These are phyloP conservation scores for Merluccius polli DNA, from an alignment of 2,797 vertebrate species.

Conservation along the genomic window DNA sequence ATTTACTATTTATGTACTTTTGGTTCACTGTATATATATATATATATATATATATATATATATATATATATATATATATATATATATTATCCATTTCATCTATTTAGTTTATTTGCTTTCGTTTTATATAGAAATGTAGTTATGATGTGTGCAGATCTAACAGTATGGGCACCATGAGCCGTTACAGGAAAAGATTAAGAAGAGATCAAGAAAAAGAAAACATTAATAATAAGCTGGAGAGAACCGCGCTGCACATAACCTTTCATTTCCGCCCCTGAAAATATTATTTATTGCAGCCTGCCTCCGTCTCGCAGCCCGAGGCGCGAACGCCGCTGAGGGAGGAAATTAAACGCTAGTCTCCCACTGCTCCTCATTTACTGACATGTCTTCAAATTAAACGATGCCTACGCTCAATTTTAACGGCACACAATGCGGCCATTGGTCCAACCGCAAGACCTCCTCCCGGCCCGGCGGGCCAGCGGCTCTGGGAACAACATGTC, in stretches of 20 bases:
- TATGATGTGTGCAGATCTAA: not conserved
- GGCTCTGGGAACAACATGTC: not conserved
- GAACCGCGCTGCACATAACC: not conserved
- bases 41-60: too few species aligned
- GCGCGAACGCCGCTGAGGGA: slow-evolving; percentile 32
- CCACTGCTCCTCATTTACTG: slow-evolving; percentile 10
- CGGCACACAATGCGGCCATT: not conserved
- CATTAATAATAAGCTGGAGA: not conserved
- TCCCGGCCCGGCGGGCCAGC: not conserved
- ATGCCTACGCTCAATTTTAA: slow-evolving; percentile 5
- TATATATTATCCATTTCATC: too few species aligned
- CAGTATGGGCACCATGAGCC: not conserved
- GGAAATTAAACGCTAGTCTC: slow-evolving; percentile 39
- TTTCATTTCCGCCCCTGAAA: slow-evolving; percentile 59
- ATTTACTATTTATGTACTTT: too few species aligned
- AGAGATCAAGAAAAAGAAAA: not conserved
- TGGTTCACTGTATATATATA: too few species aligned
- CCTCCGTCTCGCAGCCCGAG: slow-evolving; percentile 29
- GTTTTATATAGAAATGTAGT: not conserved
- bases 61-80: too few species aligned
- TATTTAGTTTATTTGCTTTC: too few species aligned
- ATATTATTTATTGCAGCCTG: slow-evolving; percentile 4
- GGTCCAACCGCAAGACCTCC: not conserved
- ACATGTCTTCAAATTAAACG: not conserved
- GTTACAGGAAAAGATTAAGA: not conserved